A percentile compares a stretch with the other conserved stretches of the same genome.
Evolutionary conservation across 2,113 vertebrate species (phyloP).

Genomic region (Pteronura brasiliensis): DNA sequence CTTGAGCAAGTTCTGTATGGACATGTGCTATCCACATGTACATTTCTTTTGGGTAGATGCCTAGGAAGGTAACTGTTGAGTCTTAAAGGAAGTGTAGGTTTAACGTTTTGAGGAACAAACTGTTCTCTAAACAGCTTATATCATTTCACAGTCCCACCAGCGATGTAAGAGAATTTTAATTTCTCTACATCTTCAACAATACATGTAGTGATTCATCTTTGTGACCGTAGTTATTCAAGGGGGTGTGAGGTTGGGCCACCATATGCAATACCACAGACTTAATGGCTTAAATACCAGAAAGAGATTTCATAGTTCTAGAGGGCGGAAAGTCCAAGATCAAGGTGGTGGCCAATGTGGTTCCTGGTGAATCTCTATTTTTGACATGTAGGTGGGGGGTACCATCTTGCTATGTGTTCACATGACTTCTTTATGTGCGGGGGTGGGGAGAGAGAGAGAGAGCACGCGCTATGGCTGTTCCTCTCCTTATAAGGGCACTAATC

Average conservation of each 20-base stretch:
- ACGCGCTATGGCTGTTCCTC: background rate
- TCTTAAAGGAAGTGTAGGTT: background rate
- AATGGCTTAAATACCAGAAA: background rate
- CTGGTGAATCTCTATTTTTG: background rate
- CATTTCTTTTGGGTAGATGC: background rate
- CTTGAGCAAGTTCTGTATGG: background rate
- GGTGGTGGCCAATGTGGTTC: background rate
- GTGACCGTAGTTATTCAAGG: background rate
- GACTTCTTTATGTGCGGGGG: background rate
- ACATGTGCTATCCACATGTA: background rate
- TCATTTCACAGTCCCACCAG: background rate
- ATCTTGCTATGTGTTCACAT: background rate
- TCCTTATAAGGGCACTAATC: background rate
- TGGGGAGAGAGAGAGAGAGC: background rate
- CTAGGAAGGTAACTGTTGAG: background rate
- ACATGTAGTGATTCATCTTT: background rate
- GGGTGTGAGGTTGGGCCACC: background rate
- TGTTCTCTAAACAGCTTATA: background rate
- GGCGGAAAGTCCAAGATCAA: background rate
- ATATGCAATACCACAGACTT: background rate
- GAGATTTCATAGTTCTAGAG: background rate
- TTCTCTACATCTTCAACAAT: background rate
- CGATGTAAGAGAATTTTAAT: background rate
- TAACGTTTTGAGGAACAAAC: background rate
- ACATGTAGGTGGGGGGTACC: background rate